Evolutionary conservation across 2,797 vertebrate genomes (phyloP), one percentile per base, ranked within the genome.

Genomic region (Acrossocheilus fasciatus): DNA sequence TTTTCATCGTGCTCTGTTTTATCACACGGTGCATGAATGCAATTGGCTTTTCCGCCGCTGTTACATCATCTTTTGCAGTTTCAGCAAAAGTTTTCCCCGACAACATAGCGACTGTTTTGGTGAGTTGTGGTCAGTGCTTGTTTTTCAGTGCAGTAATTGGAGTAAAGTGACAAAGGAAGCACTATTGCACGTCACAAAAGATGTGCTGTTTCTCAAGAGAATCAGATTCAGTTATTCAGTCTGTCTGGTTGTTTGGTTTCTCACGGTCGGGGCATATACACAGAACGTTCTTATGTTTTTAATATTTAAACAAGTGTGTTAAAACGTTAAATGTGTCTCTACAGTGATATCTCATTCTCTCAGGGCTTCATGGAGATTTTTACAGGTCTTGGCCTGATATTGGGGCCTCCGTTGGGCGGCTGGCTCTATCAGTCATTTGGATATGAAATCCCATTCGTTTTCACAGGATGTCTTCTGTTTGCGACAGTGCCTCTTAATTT

Each of bases 291-390:
- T 47, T 80, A 64, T 20, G 18, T 15, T 52, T 81, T 50, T 36
- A 69, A n/a, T 57, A 41, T 36, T 18, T 1, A 30, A 6, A 6
- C 14, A 34, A 15, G 36, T 39, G 30, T 57, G 6, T 23, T 52
- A 20, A 36, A 34, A 66, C 7, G 6, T 34, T 66, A 36, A 68
- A 34, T 50, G 1, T 52, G 73, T 34, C 47, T 52, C 47, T 23
- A 39, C 18, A 23, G 50, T 39, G 18, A 23, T 20, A 12, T 79
- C 18, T n/a, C 57, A 4, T 73, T 77, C 72, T 83, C 50, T 62
- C 91, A 99, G 98, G 98, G 98, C 20, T 96, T 91, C 92, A 95
- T 99, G 94, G 98, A 99, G 94, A 94, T 97, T 86, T 99, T 99
- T 84, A 90, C 97, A 74, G 98, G 98, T 9, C 95, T 99, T 0